A percentile compares a stretch with the other conserved stretches of the same genome.
Conservation (phyloP, 2,888 invertebrate genomes). For the Drosophila maculinotata region DNA sequence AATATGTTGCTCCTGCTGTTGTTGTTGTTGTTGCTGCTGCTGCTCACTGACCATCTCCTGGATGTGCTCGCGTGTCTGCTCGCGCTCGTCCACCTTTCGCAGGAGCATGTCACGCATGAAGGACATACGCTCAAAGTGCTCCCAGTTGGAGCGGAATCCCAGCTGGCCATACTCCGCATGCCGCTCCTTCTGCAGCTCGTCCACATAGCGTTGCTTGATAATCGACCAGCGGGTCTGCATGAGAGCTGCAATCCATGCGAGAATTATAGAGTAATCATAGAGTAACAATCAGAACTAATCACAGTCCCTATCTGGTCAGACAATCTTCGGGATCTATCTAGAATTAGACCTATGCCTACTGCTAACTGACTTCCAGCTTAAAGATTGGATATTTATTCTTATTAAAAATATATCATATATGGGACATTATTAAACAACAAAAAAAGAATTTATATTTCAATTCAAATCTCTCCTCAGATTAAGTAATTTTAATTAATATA, state of each 20-base stretch:
- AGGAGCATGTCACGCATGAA: conserved; percentile 82
- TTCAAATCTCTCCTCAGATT: too few species aligned
- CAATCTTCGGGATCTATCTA: too few species aligned
- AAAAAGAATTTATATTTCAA: too few species aligned
- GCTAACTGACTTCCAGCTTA: too few species aligned
- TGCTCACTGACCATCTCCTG: conserved; percentile 83
- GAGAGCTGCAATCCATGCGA: conserved; percentile 77
- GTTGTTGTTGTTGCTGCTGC: conserved; percentile 69
- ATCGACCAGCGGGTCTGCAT: conserved; percentile 83
- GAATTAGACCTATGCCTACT: too few species aligned
- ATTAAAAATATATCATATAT: too few species aligned
- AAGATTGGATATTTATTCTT: too few species aligned
- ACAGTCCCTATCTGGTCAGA: too few species aligned
- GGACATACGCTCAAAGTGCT: conserved; percentile 83
- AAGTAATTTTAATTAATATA: too few species aligned
- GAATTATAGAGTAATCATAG: too few species aligned
- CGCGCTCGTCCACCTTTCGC: conserved; percentile 82
- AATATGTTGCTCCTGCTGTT: conserved; percentile 31
- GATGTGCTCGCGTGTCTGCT: conserved; percentile 82
- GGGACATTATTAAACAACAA: too few species aligned
- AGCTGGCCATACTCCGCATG: conserved; percentile 78
- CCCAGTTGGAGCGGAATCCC: conserved; percentile 81
- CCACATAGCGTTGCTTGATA: conserved; percentile 82
- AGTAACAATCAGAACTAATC: too few species aligned
- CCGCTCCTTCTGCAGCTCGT: conserved; percentile 82